Conservation (phyloP, 2,888 invertebrate species). For the Mystacides longicornis region DNA sequence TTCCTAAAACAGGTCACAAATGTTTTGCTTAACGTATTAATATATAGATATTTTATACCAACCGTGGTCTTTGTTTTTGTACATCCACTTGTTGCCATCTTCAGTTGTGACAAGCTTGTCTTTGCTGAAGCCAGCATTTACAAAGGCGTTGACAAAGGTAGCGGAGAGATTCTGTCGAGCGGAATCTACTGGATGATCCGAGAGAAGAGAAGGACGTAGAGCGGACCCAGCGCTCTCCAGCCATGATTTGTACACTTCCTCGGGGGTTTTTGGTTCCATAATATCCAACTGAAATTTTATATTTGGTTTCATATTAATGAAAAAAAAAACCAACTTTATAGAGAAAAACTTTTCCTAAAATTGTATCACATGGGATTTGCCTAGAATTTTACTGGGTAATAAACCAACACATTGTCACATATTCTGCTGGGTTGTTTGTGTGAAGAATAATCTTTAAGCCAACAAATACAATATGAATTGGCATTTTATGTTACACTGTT, state of each 20-base stretch:
- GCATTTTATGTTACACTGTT: no score
- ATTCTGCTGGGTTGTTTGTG: no score
- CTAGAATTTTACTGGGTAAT: no score
- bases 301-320: no score
- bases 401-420: no score
- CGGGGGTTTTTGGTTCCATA: constrained; percentile 97
- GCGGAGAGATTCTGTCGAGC: constrained; percentile 95
- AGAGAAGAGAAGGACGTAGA: constrained; percentile 61
- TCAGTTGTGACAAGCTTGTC: constrained; percentile 92
- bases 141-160: constrained; percentile 97
- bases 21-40: no score
- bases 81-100: constrained; percentile 78
- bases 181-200: constrained; percentile 79
- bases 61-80: constrained; percentile 94
- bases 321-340: no score
- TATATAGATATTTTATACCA: constrained; percentile 15
- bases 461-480: no score
- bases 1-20: no score
- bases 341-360: no score
- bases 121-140: constrained; percentile 94
- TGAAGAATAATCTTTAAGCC: no score
- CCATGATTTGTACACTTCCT: constrained; percentile 98
- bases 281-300: constrained; percentile 85
- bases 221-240: constrained; percentile 72
- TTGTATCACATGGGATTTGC: no score